Evolutionary conservation across 2,113 vertebrate genomes (phyloP), one percentile per base, ranked within the genome.

Genomic region (Festucalex cinctus): DNA sequence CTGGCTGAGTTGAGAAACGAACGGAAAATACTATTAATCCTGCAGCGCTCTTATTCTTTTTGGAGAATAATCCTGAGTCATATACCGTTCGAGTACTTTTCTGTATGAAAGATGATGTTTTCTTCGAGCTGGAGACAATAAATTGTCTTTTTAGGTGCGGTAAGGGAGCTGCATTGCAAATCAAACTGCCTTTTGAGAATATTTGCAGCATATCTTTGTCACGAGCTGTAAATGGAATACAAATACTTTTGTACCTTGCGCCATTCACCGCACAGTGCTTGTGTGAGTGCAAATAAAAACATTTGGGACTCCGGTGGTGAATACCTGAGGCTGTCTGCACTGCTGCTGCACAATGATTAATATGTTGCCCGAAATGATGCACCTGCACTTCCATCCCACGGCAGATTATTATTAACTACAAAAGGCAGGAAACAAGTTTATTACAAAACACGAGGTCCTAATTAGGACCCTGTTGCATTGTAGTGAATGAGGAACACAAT

Each of bases 391-490:
- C 9, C 41, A 61, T 49, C 28, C 59, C 20, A 9, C 17, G 63
- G 65, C 44, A 60, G 12, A 67, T 43, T 41, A 49, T 58, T 73
- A 75, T 66, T 63, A 56, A 56, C 48, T 9, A 41, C n/a, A 14
- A 54, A 64, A 60, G 37, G 26, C 53, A 28, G 66, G 41, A 74
- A 71, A 70, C 16, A 28, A 66, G 37, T 72, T 79, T 73, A 79
- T 79, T 69, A 71, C 48, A 39, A 65, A 60, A 72, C 73, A 75
- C 69, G 37, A 75, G 53, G 70, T 83, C 79, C 67, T 71, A 66
- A 68, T 61, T 65, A 70, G 51, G 57, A 75, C 71, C 8, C 66
- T 62, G 65, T 71, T 70, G 62, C 36, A 9, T 76, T 81, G 78
- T 46, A 58, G 80, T 75, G 54, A 69, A 68, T 48, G 46, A 76